Percentiles rank a stretch among this genome's conserved stretches.
Conservation (phyloP, 2,113 vertebrate genomes). For the Pantherophis guttatus region DNA sequence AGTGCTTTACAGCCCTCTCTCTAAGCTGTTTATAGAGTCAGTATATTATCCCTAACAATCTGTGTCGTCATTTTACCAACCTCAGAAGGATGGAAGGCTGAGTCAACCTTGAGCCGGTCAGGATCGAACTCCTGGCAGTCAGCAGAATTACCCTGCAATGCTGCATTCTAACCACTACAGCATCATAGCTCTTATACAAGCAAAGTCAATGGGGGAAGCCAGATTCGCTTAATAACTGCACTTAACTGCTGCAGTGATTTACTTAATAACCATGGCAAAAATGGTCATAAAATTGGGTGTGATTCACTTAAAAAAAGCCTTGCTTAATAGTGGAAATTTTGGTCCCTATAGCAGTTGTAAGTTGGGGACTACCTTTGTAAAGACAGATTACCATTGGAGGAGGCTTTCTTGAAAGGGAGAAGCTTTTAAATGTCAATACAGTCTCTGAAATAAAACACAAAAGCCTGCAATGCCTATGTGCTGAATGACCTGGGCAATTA, state of each 20-base stretch:
- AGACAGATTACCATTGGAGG: background rate
- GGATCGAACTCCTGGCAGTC: background rate
- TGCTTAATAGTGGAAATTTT: background rate
- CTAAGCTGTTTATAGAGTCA: no score
- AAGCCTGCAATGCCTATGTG: background rate
- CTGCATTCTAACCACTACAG: background rate
- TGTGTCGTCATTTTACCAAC: background rate
- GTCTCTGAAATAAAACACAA: background rate
- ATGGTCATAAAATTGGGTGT: background rate
- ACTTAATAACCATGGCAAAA: background rate
- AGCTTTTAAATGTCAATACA: background rate
- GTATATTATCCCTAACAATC: background rate
- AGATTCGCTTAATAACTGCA: background rate
- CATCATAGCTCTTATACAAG: background rate
- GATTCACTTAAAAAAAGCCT: background rate
- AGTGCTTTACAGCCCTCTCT: background rate
- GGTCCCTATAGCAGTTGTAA: background rate
- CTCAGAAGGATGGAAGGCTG: background rate
- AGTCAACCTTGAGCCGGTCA: background rate
- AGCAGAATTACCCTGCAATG: background rate
- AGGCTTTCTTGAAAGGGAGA: background rate
- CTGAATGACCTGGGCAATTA: background rate
- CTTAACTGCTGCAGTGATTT: background rate
- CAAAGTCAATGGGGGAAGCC: background rate
- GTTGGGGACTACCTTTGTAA: background rate